Conservation (phyloP, 1,140 invertebrate species). For the Oryzaephilus surinamensis region DNA sequence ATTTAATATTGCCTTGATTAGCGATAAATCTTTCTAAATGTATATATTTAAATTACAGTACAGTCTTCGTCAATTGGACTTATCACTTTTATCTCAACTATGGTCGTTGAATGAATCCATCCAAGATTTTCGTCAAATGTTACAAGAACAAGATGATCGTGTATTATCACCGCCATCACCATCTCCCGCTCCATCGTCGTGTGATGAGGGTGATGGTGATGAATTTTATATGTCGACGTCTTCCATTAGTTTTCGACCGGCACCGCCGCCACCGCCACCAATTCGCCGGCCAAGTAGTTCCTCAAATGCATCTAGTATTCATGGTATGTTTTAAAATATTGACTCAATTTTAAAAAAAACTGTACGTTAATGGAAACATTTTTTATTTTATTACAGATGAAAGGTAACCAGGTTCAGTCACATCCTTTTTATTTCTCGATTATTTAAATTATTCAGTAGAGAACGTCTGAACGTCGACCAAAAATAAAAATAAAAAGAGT, state of each 20-base stretch:
- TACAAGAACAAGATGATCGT: conserved; percentile 56
- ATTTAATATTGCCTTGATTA: too few species aligned
- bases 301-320: conserved; percentile 22
- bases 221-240: conserved; percentile 28
- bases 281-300: conserved; percentile 27
- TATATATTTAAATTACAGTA: too few species aligned
- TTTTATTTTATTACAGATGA: too few species aligned
- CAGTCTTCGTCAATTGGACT: conserved; percentile 69
- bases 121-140: conserved; percentile 67
- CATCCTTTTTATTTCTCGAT: too few species aligned
- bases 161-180: conserved; percentile 48
- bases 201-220: conserved; percentile 46
- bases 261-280: conserved; percentile 24
- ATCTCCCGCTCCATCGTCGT: conserved; percentile 45
- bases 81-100: conserved; percentile 73
- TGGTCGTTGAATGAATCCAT: conserved; percentile 83
- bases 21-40: too few species aligned
- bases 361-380: too few species aligned
- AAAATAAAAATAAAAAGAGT: too few species aligned
- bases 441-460: too few species aligned
- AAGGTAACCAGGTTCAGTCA: too few species aligned
- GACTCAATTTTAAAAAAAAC: too few species aligned
- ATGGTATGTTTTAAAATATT: too few species aligned
- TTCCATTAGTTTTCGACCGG: conserved; percentile 20
- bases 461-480: too few species aligned